Evolutionary conservation across 2,797 vertebrate genomes (phyloP).

Genomic region (Cyclura pinguis): DNA sequence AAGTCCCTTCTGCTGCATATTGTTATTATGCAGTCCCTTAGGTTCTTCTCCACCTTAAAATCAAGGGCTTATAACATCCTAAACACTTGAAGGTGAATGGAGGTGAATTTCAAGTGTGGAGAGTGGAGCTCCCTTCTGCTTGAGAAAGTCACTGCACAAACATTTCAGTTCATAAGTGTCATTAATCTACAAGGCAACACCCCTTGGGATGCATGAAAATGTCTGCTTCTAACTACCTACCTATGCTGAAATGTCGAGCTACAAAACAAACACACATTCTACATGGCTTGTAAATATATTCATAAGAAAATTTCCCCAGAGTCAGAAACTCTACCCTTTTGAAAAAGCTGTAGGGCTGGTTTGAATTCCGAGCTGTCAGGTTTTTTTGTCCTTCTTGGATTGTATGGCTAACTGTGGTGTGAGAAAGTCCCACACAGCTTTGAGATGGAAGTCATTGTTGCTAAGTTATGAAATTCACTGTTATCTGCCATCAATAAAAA

Average conservation of each 20-base stretch:
- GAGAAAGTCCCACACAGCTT: slow-evolving; percentile 57
- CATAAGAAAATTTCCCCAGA: slow-evolving; percentile 39
- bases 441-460: slow-evolving; percentile 63
- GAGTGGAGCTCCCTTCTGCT: slow-evolving; percentile 60
- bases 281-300: slow-evolving; percentile 37
- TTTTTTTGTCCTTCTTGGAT: slow-evolving; percentile 48
- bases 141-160: slow-evolving; percentile 61
- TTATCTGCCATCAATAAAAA: slow-evolving; percentile 41
- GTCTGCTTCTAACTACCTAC: slow-evolving; percentile 58
- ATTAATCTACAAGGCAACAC: slow-evolving; percentile 57
- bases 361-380: slow-evolving; percentile 50
- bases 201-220: slow-evolving; percentile 51
- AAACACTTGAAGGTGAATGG: slow-evolving; percentile 43
- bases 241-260: slow-evolving; percentile 41
- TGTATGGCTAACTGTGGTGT: background rate
- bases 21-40: slow-evolving; percentile 43
- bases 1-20: slow-evolving; percentile 26
- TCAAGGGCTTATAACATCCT: slow-evolving; percentile 35
- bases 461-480: slow-evolving; percentile 2
- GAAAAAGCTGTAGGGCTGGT: slow-evolving; percentile 19
- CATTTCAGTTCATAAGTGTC: slow-evolving; percentile 52
- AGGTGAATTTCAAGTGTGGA: slow-evolving; percentile 47
- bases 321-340: slow-evolving; percentile 52
- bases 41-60: slow-evolving; percentile 46
- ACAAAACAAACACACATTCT: slow-evolving; percentile 2